phyloP scores from a whole-genome alignment of 2,113 vertebrate species.

The Xerus inauris region DNA sequence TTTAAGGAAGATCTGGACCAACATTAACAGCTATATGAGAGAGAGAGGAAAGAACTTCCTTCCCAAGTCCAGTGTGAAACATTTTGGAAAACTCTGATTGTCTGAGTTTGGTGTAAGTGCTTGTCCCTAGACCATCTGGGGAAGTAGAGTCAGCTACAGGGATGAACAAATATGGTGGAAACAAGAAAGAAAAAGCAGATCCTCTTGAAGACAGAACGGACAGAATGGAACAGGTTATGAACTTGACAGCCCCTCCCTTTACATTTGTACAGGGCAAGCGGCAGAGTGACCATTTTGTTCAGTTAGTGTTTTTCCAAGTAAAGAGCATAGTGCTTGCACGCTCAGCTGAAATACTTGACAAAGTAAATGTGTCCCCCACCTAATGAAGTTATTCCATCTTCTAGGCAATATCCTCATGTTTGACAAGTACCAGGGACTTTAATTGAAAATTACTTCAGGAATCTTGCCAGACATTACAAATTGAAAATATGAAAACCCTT shows the following conservation, averaged over 20 bases:
- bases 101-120: neutral
- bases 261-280: neutral
- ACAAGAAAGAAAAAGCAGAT: neutral
- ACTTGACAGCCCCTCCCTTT: neutral
- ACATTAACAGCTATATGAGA: neutral
- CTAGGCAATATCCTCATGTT: slow-evolving; percentile 84
- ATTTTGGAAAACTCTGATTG: neutral
- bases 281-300: neutral
- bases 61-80: neutral
- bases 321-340: slow-evolving; percentile 57
- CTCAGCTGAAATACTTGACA: slow-evolving; percentile 50
- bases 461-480: slow-evolving; percentile 87
- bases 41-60: neutral
- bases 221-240: neutral
- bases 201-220: neutral
- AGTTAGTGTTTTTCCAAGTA: neutral
- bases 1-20: neutral
- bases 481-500: slow-evolving; percentile 83
- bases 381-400: slow-evolving; percentile 88
- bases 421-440: slow-evolving; percentile 89
- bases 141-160: neutral
- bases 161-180: neutral
- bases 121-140: neutral
- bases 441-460: slow-evolving; percentile 89
- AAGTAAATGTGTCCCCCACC: slow-evolving; percentile 76